Evolutionary conservation across 2,888 invertebrate species (phyloP), one percentile per base, ranked within the genome.

Genomic region (Xylophagus ater): DNA sequence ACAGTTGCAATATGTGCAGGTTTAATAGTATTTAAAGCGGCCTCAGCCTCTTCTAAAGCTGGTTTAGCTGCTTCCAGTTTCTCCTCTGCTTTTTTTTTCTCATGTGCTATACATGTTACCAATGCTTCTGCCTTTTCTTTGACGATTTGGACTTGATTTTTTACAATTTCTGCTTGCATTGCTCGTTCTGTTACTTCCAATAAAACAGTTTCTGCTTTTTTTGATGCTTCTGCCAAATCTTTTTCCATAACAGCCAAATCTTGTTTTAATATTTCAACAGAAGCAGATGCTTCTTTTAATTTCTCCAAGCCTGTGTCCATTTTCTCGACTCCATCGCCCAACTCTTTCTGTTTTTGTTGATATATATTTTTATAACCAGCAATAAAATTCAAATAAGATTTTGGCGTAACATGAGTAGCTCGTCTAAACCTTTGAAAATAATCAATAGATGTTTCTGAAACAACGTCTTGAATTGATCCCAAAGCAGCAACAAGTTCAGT

Each of bases 301-400:
- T 96, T 96, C 55, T 92, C 86, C 48, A 96, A 68, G 37, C 94
- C 96, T 3, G 88, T 90, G 57, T 94, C 93, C 93, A 96, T 94
- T 59, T 94, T 73, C 47, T 80, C 69, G 9, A 92, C 92, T 23
- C 93, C 85, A 52, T 89, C 82, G 3, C 86, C 88, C 19, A 96
- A 71, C 58, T 94, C 92, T 52, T 79, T 80, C 56, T 84, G 82
- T 62, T 92, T 94, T 61, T 78, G 76, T 48, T 80, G 77, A 60
- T 96, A 96, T 52, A 96, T 92, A 42, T 81, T 82, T 66, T 96
- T 96, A 63, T 96, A 96, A 20, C 93, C 93, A 12, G 82, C 82
- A 48, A 96, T 86, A 60, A 96, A 96, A 57, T 89, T 93, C 14
- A 96, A 68, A 62, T 94, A 96, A 0, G 94, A 94, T 65, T 96